phyloP scores from a whole-genome alignment of 2,888 invertebrate genomes.

The Eudasyphora cyanicolor region DNA sequence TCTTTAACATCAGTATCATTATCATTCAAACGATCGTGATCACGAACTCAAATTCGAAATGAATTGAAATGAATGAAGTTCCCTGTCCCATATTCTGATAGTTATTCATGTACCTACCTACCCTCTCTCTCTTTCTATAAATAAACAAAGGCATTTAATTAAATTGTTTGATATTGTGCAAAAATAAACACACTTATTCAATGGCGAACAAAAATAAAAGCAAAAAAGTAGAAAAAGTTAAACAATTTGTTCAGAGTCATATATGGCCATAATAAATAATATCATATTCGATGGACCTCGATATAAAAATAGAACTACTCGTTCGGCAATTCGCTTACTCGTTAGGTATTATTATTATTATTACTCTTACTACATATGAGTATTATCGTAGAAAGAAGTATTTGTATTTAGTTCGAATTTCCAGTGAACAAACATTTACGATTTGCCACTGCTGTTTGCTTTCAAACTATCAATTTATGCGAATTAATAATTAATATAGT shows the following conservation, averaged over 20 bases:
- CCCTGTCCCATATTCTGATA: not conserved
- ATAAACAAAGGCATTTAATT: not conserved
- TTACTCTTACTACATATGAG: too few relatives aligned
- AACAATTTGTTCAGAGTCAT: conserved; percentile 10
- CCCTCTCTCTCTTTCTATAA: too few relatives aligned
- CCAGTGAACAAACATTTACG: conserved; percentile 1
- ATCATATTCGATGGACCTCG: conserved; percentile 38
- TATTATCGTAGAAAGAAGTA: too few relatives aligned
- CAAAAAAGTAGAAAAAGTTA: not conserved
- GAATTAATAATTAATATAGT: conserved; percentile 46
- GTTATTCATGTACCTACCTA: too few relatives aligned
- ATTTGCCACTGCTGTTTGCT: not conserved
- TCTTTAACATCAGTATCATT: too few relatives aligned
- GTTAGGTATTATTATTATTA: too few relatives aligned
- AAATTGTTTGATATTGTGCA: conserved; percentile 9
- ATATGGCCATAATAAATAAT: conserved; percentile 28
- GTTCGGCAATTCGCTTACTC: not conserved
- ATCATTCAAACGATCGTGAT: not conserved
- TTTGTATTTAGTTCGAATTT: too few relatives aligned
- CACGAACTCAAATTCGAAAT: not conserved
- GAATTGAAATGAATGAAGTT: not conserved
- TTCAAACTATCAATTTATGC: conserved; percentile 37
- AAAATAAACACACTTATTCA: not conserved
- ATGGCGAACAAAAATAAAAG: not conserved
- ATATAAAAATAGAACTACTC: conserved; percentile 50